Conservation (phyloP, 2,113 vertebrate genomes). For the Baryphthengus martii region DNA sequence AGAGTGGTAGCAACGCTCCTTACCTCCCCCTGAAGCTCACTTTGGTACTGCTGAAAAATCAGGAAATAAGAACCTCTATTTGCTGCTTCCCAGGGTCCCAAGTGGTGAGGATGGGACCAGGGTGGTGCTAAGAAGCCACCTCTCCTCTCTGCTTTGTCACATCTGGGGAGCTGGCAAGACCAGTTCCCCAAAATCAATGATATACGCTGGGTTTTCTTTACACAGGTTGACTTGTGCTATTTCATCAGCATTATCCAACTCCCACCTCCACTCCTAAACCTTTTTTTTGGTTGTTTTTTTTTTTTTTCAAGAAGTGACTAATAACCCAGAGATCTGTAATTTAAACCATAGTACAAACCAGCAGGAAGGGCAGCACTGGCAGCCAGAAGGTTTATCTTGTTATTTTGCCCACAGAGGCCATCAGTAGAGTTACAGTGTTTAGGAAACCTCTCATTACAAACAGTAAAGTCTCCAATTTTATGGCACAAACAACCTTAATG, state of each 20-base stretch:
- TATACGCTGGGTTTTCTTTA: neutral
- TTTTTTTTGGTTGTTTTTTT: too few relatives aligned
- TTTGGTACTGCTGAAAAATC: neutral
- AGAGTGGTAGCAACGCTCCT: accelerated
- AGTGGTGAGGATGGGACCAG: neutral
- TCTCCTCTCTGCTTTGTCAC: neutral
- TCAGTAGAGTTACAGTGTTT: neutral
- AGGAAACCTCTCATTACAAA: neutral
- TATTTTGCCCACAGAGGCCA: neutral
- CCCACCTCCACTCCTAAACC: neutral
- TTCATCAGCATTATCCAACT: neutral
- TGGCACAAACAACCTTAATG: accelerated
- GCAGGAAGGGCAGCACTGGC: neutral
- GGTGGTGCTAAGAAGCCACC: neutral
- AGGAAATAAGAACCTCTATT: neutral
- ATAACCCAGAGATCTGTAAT: neutral
- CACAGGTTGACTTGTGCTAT: neutral
- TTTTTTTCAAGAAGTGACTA: neutral
- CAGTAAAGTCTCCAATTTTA: neutral
- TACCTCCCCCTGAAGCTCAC: neutral
- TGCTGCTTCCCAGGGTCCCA: neutral
- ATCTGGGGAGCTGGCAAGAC: neutral
- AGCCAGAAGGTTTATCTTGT: neutral
- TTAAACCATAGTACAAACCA: neutral
- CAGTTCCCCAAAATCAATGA: neutral